Evolutionary conservation across 2,113 vertebrate genomes (phyloP), one percentile per base, ranked within the genome.

Genomic region (Etia nguti): DNA sequence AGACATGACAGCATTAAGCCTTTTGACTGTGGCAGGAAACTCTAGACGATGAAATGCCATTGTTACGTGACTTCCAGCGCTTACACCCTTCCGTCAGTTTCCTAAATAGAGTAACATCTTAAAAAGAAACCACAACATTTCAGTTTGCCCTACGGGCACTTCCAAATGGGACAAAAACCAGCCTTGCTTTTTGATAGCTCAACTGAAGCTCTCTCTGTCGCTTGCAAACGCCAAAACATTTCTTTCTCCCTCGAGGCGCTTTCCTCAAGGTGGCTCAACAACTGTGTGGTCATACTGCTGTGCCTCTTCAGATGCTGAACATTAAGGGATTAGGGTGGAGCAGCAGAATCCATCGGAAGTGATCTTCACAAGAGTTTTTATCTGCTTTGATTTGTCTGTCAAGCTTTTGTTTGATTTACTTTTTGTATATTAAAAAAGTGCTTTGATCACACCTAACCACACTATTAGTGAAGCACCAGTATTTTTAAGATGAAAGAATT

Each of bases 361-460:
- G 48, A 56, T 87, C 73, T 91, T 85, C 56, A 89, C 75, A 18
- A 15, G 36, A 62, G 79, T 79, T 80, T 52, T 13, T 84, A 77
- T 77, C 68, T 26, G 60, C 93, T 94, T 88, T 88, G 86, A 92
- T 91, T 92, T 79, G 60, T 84, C 89, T 86, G 79, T 86, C 52
- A 81, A 70, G 55, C 22, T 88, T 89, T 82, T 85, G 83, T 90
- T 90, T 89, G 59, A 82, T 59, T 77, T 52, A 5, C 13, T 90
- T 83, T 73, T 86, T 84, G 52, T 84, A 88, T 80, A 85, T 75
- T 56, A 56, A 57, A 46, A 43, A 22, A 52, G 8, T 88, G 81
- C 88, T 95, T 94, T 95, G 92, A 96, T 95, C 94, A 86, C 31
- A 18, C 3, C 62, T 41, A 91, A 94, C 86, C 54, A 75, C 88